Conservation (phyloP, 2,113 vertebrate genomes). For the Eonycteris spelaea region DNA sequence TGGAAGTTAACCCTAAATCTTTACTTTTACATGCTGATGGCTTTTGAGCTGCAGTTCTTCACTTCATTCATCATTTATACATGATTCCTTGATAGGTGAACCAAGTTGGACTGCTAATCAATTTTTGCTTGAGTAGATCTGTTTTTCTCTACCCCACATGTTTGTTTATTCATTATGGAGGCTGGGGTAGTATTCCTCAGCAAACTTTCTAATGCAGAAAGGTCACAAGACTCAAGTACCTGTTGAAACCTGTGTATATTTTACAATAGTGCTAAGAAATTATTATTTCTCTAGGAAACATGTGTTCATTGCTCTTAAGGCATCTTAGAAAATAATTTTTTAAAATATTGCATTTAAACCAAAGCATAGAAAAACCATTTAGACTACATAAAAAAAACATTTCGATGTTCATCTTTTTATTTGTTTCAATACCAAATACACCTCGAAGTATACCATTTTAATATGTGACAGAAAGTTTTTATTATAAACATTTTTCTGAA, state of each 20-base stretch:
- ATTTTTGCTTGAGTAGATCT: conserved; percentile 34
- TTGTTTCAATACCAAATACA: not conserved
- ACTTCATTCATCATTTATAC: conserved; percentile 57
- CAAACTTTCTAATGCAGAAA: conserved; percentile 1
- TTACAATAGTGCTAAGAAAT: not conserved
- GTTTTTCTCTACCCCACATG: conserved; percentile 15
- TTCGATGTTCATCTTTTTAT: conserved; percentile 3
- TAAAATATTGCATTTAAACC: not conserved
- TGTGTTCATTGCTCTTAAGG: not conserved
- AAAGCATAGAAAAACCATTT: not conserved
- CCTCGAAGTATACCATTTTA: not conserved
- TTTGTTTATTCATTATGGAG: not conserved
- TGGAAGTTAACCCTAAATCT: conserved; percentile 3
- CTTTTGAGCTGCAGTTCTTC: conserved; percentile 55
- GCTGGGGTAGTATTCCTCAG: not conserved
- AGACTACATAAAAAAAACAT: not conserved
- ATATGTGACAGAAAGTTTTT: not conserved
- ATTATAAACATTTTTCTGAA: not conserved
- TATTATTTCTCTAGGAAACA: not conserved
- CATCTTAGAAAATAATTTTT: not conserved
- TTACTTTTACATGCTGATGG: not conserved
- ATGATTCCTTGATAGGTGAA: conserved; percentile 53
- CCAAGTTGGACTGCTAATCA: conserved; percentile 52
- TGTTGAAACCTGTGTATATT: not conserved
- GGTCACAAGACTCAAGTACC: not conserved